phyloP scores from a whole-genome alignment of 2,113 vertebrate genomes.

The Orientallactaga bullata region DNA sequence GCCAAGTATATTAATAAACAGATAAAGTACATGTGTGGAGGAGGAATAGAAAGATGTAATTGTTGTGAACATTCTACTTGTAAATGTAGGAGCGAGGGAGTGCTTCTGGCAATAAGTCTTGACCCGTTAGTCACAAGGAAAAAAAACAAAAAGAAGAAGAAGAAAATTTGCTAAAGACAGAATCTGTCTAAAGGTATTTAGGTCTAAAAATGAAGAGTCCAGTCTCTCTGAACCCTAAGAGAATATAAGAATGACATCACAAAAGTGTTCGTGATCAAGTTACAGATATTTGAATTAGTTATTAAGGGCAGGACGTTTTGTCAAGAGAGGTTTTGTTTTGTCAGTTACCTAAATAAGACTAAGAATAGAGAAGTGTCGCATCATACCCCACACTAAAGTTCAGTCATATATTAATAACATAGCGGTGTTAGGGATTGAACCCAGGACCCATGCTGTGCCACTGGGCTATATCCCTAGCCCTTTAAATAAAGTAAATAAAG shows the following conservation, averaged over 20 bases:
- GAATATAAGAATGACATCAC: not conserved
- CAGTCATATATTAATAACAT: not conserved
- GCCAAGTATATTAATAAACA: slow-evolving; percentile 54
- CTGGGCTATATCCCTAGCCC: not conserved
- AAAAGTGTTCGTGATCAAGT: not conserved
- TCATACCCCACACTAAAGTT: not conserved
- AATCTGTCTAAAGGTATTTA: slow-evolving; percentile 19
- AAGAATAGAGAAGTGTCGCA: not conserved
- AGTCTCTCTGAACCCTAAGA: not conserved
- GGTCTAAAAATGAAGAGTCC: not conserved
- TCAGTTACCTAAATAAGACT: not conserved
- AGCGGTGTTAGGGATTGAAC: not conserved
- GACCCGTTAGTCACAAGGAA: not conserved
- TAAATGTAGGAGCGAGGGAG: slow-evolving; percentile 8
- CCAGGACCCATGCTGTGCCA: too few relatives aligned
- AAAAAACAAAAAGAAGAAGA: not conserved
- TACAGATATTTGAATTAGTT: not conserved
- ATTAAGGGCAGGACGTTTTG: not conserved
- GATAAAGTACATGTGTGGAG: slow-evolving; percentile 11
- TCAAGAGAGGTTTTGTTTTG: slow-evolving; percentile 4
- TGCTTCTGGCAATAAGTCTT: slow-evolving; percentile 31
- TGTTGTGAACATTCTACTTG: not conserved
- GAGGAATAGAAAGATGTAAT: not conserved
- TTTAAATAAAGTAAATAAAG: not conserved
- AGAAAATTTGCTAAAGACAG: not conserved